These are phyloP conservation scores for Silvanus unidentatus DNA, from an alignment of 2,888 invertebrate species.

Conservation along the genomic window DNA sequence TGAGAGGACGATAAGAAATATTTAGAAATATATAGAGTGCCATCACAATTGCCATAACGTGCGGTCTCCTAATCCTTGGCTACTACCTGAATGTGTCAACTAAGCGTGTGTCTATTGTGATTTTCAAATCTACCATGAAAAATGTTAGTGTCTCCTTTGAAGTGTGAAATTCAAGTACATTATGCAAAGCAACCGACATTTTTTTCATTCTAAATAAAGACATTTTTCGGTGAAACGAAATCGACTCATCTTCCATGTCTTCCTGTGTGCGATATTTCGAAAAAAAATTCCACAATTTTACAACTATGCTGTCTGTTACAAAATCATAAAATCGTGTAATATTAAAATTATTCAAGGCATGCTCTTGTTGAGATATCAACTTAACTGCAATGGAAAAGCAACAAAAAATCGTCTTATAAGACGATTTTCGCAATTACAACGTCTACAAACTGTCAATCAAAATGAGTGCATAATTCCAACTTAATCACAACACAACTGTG, in stretches of 20 bases:
- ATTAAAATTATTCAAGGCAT: slow-evolving; percentile 2
- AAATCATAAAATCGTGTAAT: no score
- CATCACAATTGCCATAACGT: slow-evolving; percentile 20
- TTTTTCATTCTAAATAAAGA: no score
- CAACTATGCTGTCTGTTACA: no score
- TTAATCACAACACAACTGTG: slow-evolving; percentile 19
- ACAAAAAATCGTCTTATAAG: slow-evolving; percentile 10
- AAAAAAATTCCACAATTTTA: no score
- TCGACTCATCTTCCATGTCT: no score
- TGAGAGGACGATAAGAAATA: slow-evolving; percentile 17
- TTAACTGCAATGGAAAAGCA: not conserved
- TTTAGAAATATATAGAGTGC: slow-evolving; percentile 20
- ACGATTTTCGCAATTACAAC: slow-evolving; percentile 24
- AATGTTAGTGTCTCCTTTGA: not conserved
- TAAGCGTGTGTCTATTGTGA: slow-evolving; percentile 14
- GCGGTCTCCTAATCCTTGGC: slow-evolving; percentile 16
- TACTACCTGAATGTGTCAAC: slow-evolving; percentile 21
- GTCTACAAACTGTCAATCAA: slow-evolving; percentile 23
- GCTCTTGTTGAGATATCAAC: not conserved
- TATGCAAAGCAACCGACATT: not conserved
- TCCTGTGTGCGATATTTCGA: no score
- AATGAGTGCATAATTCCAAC: slow-evolving; percentile 20
- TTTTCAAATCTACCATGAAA: slow-evolving; percentile 2
- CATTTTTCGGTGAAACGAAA: no score
- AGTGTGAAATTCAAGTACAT: slow-evolving; percentile 5